Conservation (phyloP, 2,113 vertebrate genomes). For the Chaetodon auriga region DNA sequence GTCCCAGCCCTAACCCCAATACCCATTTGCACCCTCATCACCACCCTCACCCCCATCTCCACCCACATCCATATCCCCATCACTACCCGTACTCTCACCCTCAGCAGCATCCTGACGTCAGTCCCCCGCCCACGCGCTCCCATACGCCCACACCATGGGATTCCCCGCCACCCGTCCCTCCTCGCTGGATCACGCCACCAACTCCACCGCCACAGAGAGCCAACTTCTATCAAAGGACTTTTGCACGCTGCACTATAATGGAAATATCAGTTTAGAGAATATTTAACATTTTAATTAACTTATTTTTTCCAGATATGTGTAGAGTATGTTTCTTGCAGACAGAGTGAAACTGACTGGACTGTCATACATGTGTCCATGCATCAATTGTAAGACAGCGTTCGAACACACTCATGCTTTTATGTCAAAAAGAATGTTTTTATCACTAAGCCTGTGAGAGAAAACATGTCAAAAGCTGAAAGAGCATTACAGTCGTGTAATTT, state of each 20-base stretch:
- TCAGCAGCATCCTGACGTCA: constrained; percentile 58
- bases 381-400: neutral
- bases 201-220: constrained; percentile 77
- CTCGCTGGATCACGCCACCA: constrained; percentile 76
- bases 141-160: constrained; percentile 65
- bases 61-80: constrained; percentile 55
- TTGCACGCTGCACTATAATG: constrained; percentile 83
- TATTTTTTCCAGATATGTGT: constrained; percentile 27
- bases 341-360: constrained; percentile 11
- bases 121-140: constrained; percentile 54
- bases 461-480: constrained; percentile 31
- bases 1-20: constrained; percentile 22
- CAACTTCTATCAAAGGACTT: constrained; percentile 81
- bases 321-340: constrained; percentile 3
- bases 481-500: constrained; percentile 18
- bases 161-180: constrained; percentile 74
- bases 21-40: neutral
- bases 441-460: constrained; percentile 52
- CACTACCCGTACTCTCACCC: constrained; percentile 33
- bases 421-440: constrained; percentile 57
- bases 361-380: constrained; percentile 2
- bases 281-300: constrained; percentile 2
- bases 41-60: constrained; percentile 24
- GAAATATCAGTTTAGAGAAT: constrained; percentile 81
- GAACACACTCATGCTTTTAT: constrained; percentile 36